These are phyloP conservation scores for Noctua janthina DNA, from an alignment of 2,888 invertebrate species.

Conservation along the genomic window DNA sequence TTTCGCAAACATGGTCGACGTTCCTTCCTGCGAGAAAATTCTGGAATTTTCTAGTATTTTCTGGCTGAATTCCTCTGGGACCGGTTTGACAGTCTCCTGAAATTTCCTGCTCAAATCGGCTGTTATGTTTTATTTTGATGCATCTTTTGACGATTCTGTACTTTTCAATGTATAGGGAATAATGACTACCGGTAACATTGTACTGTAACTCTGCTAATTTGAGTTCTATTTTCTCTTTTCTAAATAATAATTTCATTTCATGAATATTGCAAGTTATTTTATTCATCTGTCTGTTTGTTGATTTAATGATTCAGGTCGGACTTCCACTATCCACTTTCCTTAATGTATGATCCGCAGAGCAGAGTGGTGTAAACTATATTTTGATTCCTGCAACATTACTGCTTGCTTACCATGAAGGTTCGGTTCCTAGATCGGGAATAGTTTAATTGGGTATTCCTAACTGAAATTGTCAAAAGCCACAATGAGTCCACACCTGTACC, in stretches of 20 bases:
- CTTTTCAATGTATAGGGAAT: slow-evolving; percentile 15
- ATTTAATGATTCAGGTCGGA: not conserved
- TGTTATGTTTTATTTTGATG: slow-evolving; percentile 42
- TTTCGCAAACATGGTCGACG: slow-evolving; percentile 58
- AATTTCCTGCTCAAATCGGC: slow-evolving; percentile 46
- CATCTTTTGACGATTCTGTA: slow-evolving; percentile 40
- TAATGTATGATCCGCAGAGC: not conserved
- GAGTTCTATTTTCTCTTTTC: not conserved
- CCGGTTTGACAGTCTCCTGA: slow-evolving; percentile 39
- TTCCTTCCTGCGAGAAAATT: slow-evolving; percentile 39
- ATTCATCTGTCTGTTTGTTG: not conserved
- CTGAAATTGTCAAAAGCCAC: not conserved
- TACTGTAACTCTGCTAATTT: slow-evolving; percentile 2
- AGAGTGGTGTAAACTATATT: not conserved
- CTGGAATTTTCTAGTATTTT: slow-evolving; percentile 45
- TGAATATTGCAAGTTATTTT: not conserved
- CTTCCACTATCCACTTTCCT: not conserved
- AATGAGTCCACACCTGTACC: not conserved
- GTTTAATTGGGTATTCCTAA: not conserved
- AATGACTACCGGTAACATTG: slow-evolving; percentile 11
- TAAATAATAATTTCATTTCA: not conserved
- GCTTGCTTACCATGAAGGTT: not conserved
- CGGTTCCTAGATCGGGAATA: not conserved
- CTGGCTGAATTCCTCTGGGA: slow-evolving; percentile 40
- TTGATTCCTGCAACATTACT: not conserved